Evolutionary conservation across 2,113 vertebrate genomes (phyloP).

Genomic region (Uropsilus gracilis): DNA sequence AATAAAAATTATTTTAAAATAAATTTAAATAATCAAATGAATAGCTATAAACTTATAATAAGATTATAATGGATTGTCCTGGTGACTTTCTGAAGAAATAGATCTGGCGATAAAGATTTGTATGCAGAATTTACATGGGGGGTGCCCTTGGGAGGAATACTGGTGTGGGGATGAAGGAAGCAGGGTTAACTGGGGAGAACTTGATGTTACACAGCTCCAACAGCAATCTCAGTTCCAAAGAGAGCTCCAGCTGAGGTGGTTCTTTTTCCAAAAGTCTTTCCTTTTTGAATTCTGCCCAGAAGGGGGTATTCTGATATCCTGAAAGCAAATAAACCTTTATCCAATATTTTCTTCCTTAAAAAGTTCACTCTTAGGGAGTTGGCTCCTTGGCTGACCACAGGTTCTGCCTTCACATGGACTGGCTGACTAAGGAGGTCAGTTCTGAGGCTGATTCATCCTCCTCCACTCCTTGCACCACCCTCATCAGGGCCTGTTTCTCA

Average conservation of each 20-base stretch:
- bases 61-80: background rate
- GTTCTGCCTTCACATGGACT: background rate
- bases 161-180: background rate
- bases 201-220: background rate
- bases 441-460: background rate
- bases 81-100: background rate
- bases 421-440: conserved; percentile 21
- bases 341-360: background rate
- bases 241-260: background rate
- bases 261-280: conserved; percentile 5
- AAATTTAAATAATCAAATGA: background rate
- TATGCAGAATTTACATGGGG: too few relatives aligned
- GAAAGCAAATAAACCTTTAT: background rate
- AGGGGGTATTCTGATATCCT: background rate
- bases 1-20: conserved; percentile 23
- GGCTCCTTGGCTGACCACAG: background rate
- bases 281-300: background rate
- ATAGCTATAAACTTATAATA: background rate
- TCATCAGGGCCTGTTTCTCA: background rate
- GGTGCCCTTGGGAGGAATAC: background rate
- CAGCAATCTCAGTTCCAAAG: background rate
- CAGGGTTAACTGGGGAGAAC: background rate
- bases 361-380: conserved; percentile 5
- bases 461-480: background rate
- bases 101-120: background rate